Evolutionary conservation across 2,888 invertebrate genomes (phyloP).

Genomic region (Drosophila formosana): DNA sequence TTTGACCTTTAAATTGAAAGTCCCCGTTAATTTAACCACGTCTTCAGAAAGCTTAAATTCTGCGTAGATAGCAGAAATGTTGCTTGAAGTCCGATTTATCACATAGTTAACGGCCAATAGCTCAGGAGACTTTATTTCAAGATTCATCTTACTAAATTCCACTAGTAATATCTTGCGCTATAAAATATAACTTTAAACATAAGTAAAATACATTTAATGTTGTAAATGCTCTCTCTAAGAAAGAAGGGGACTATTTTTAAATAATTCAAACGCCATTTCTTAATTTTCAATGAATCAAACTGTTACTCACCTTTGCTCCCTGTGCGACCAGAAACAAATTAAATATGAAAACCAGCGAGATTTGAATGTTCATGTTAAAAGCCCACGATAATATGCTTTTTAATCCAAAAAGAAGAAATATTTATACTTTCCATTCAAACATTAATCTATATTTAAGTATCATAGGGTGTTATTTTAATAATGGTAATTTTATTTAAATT

Average conservation of each 20-base stretch:
- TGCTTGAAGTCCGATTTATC: not conserved
- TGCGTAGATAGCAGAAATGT: not conserved
- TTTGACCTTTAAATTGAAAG: constrained; percentile 16
- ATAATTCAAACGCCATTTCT: not conserved
- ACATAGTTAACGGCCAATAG: not conserved
- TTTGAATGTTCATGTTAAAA: not conserved
- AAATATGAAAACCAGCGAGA: not conserved
- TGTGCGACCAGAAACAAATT: not conserved
- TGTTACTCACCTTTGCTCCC: not conserved
- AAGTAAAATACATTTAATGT: not conserved
- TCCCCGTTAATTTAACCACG: constrained; percentile 1
- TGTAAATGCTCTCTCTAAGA: not conserved
- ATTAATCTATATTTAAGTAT: too few species aligned
- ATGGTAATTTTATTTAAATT: too few species aligned
- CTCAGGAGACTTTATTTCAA: not conserved
- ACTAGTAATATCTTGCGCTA: not conserved
- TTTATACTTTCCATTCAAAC: too few species aligned
- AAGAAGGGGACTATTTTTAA: not conserved
- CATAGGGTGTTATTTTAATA: too few species aligned
- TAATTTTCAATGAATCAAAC: not conserved
- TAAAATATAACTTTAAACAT: not conserved
- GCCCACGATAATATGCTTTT: not conserved
- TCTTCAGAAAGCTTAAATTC: constrained; percentile 15
- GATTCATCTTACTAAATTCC: not conserved
- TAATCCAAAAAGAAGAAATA: too few species aligned